Percentiles rank a stretch among this genome's conserved stretches.
phyloP scores from a whole-genome alignment of 2,113 vertebrate genomes.

The Pantherophis guttatus region DNA sequence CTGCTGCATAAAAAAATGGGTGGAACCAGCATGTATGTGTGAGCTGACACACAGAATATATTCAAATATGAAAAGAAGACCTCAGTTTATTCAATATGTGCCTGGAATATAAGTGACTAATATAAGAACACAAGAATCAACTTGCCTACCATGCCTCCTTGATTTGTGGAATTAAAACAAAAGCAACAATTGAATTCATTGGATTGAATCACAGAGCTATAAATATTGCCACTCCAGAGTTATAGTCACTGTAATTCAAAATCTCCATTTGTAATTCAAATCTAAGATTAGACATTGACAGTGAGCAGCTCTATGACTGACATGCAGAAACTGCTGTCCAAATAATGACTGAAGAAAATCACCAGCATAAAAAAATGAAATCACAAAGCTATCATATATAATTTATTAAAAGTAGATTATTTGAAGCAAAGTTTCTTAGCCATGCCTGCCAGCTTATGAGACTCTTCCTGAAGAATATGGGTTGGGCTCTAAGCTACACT shows the following conservation, averaged over 20 bases:
- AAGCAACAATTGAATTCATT: neutral
- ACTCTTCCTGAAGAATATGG: neutral
- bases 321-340: neutral
- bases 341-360: neutral
- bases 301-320: neutral
- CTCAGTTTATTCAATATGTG: slow-evolving; percentile 48
- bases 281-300: neutral
- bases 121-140: neutral
- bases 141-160: neutral
- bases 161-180: neutral
- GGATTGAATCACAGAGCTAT: neutral
- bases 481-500: neutral
- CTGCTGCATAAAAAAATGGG: slow-evolving; percentile 49
- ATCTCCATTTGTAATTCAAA: neutral
- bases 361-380: neutral
- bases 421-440: neutral
- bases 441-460: neutral
- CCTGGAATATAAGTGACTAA: slow-evolving; percentile 21
- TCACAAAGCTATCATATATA: neutral
- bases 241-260: neutral
- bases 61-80: slow-evolving; percentile 42
- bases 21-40: slow-evolving; percentile 40
- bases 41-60: slow-evolving; percentile 63
- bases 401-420: neutral
- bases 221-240: neutral